Conservation (phyloP, 2,888 invertebrate genomes). For the Mylabris sibirica region DNA sequence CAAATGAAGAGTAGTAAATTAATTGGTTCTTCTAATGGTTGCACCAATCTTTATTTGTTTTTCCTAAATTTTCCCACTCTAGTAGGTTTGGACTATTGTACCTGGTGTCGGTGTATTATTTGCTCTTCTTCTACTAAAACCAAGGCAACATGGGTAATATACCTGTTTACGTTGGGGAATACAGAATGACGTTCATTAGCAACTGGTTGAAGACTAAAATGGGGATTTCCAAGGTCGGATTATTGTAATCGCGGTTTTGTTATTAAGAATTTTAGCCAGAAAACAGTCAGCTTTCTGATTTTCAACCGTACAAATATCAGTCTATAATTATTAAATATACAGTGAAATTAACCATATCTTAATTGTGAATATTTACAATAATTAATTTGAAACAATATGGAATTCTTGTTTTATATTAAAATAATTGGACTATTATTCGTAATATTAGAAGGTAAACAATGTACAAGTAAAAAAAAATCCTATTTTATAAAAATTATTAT, state of each 20-base stretch:
- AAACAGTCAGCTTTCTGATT: not conserved
- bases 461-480: not conserved
- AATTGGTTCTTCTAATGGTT: not conserved
- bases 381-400: not conserved
- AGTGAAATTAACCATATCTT: not conserved
- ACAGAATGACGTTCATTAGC: constrained; percentile 35
- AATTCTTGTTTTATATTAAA: not conserved
- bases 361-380: not conserved
- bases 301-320: not conserved
- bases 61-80: not conserved
- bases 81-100: not conserved
- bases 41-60: not conserved
- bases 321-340: not conserved
- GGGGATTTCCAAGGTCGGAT: constrained; percentile 45
- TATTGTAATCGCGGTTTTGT: constrained; percentile 34
- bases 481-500: not conserved
- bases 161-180: constrained; percentile 24
- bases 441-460: constrained; percentile 2
- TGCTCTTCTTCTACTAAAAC: not conserved
- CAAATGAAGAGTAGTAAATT: not conserved
- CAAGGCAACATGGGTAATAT: constrained; percentile 13
- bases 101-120: not conserved
- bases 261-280: constrained; percentile 16
- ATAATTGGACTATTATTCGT: not conserved
- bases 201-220: constrained; percentile 31